phyloP scores from a whole-genome alignment of 2,113 vertebrate genomes.

The Myocastor coypus region DNA sequence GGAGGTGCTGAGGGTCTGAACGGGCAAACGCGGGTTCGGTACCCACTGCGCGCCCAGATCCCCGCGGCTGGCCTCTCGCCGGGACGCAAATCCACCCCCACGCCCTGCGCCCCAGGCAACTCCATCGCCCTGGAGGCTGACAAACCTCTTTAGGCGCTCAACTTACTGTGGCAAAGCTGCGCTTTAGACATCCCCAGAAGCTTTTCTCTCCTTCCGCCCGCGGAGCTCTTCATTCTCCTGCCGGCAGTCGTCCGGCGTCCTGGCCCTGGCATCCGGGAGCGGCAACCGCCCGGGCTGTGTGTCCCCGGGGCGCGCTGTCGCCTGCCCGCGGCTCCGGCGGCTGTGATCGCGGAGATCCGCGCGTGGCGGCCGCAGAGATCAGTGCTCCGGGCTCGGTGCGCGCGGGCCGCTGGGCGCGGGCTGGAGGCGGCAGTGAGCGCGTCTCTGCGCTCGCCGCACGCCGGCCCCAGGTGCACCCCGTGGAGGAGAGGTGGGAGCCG shows the following conservation, averaged over 20 bases:
- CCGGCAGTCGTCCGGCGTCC: constrained; percentile 65
- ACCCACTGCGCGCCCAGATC: background rate
- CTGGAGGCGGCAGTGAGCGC: background rate
- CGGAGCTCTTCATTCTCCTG: constrained; percentile 83
- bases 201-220: constrained; percentile 76
- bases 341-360: background rate
- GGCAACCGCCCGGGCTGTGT: constrained; percentile 57
- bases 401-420: background rate
- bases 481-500: background rate
- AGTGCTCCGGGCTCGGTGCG: background rate
- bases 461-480: constrained; percentile 43
- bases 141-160: background rate
- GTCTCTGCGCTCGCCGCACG: background rate
- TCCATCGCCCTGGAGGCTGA: background rate
- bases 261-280: constrained; percentile 75
- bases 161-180: constrained; percentile 82
- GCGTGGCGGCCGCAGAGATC: background rate
- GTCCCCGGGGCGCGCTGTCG: background rate
- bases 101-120: background rate
- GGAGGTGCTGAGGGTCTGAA: background rate
- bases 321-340: background rate
- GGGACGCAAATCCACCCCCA: background rate
- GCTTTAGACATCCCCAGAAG: constrained; percentile 57
- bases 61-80: background rate
- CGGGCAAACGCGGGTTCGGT: background rate